phyloP scores from a whole-genome alignment of 2,113 vertebrate species.

The Dipodomys merriami region DNA sequence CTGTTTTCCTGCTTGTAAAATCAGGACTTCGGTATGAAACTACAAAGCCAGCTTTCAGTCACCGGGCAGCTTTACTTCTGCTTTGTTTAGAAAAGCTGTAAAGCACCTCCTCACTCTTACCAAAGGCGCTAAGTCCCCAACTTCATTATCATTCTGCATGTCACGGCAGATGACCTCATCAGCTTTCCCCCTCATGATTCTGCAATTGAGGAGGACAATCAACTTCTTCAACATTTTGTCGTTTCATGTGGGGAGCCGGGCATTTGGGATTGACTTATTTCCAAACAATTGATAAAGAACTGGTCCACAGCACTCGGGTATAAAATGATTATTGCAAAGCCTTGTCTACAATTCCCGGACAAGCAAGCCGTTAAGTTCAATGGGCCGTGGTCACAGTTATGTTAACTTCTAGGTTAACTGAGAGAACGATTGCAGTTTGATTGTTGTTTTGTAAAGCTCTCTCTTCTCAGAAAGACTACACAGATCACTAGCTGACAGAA shows the following conservation, averaged over 20 bases:
- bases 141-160: conserved; percentile 65
- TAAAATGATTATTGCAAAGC: conserved; percentile 45
- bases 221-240: conserved; percentile 29
- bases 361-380: conserved; percentile 48
- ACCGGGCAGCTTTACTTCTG: conserved; percentile 27
- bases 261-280: conserved; percentile 67
- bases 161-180: conserved; percentile 60
- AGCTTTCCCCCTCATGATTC: not conserved
- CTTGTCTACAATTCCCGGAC: conserved; percentile 46
- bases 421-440: conserved; percentile 51
- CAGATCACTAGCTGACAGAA: not conserved
- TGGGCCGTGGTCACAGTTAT: conserved; percentile 61
- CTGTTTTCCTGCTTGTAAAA: conserved; percentile 46
- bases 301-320: not conserved
- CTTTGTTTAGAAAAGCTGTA: conserved; percentile 62
- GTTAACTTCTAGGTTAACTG: conserved; percentile 72
- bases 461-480: conserved; percentile 12
- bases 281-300: conserved; percentile 59
- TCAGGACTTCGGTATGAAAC: conserved; percentile 34
- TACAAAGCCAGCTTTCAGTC: conserved; percentile 49
- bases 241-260: conserved; percentile 34
- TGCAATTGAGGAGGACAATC: not conserved
- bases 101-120: conserved; percentile 55
- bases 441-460: conserved; percentile 65
- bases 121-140: conserved; percentile 50